phyloP scores from a whole-genome alignment of 1,140 invertebrate genomes.

The Notospermus geniculatus region DNA sequence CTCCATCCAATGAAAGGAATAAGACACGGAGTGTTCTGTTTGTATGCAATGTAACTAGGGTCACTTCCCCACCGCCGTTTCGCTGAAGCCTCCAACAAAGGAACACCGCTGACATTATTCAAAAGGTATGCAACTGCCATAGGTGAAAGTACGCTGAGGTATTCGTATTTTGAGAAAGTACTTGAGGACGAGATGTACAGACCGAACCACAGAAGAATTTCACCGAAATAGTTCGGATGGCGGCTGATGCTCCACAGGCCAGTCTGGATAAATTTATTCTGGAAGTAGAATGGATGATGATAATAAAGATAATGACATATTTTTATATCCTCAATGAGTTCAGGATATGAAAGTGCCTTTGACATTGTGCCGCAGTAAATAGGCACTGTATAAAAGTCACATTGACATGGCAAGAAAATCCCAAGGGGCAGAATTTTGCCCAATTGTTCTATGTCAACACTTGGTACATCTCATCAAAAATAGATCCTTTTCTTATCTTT shows the following conservation, averaged over 20 bases:
- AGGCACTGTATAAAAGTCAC: too few relatives aligned
- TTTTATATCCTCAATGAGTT: too few relatives aligned
- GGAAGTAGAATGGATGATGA: slow-evolving; percentile 13
- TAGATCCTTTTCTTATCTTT: too few relatives aligned
- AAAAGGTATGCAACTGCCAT: slow-evolving; percentile 45
- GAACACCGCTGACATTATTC: slow-evolving; percentile 49
- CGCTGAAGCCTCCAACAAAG: slow-evolving; percentile 43
- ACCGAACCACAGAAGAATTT: slow-evolving; percentile 91
- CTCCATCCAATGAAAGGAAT: slow-evolving; percentile 44
- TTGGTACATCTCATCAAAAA: too few relatives aligned
- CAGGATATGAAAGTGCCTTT: neutral
- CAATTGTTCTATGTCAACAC: too few relatives aligned
- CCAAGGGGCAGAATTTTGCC: too few relatives aligned
- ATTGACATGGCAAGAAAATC: too few relatives aligned
- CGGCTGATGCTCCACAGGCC: slow-evolving; percentile 84
- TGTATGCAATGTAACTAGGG: slow-evolving; percentile 42
- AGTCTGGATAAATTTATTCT: slow-evolving; percentile 40
- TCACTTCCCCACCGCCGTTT: slow-evolving; percentile 42
- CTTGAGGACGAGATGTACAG: slow-evolving; percentile 66
- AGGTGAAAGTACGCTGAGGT: slow-evolving; percentile 47
- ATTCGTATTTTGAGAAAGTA: slow-evolving; percentile 37
- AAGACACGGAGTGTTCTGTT: slow-evolving; percentile 44
- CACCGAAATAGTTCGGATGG: slow-evolving; percentile 94
- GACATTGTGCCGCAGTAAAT: too few relatives aligned
- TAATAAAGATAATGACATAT: too few relatives aligned